Base-by-base conservation (phyloP, 1,140 invertebrate genomes). In the Teleopsis dalmanni region DNA sequence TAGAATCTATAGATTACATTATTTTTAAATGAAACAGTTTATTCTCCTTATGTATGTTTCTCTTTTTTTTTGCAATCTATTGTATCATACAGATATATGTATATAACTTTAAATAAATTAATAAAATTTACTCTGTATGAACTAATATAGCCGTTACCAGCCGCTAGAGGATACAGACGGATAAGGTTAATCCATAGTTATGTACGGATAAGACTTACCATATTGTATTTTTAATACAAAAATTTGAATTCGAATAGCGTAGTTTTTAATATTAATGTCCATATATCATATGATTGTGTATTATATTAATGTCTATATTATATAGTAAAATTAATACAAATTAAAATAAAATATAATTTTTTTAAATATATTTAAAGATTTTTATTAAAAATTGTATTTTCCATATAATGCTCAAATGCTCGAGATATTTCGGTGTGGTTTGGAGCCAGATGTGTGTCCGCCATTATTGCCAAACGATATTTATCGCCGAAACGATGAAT, bases 391-490 rank as follows among this genome's bases (percentile, higher is more conserved):
- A 54, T 54, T 4, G 59, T 49, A 4, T 55, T 64, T 48, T 70
- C 57, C 56, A 70, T 65, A 41, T 70, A 70, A 40, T 56, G 56
- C 22, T 68, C 62, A 33, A 70, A 71, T 14, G 63, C 57, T 37
- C 61, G 57, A 5, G 65, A 54, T 14, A 71, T 62, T 10, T 57
- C 43, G 14, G 57, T 57, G 55, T 79, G 77, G 19, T 70, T 59
- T 0, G 85, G 85, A 1, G 78, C 74, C 23, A 88, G 69, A 48
- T 83, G 76, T 0, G 84, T 80, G 56, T 88, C 86, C 1, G 80
- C 78, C 84, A 89, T 88, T 2, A 88, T 80, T 2, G 80, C 82
- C 2, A 89, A 62, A 11, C 80, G 76, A 4, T 86, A 78, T 14
- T 76, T 75, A 46, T 80, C 79, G 0, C 78, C 80, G 60, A 86